Percentiles rank a stretch among this genome's conserved stretches.
These are phyloP conservation scores for Pantherophis vulpinus DNA, from an alignment of 2,797 vertebrate genomes.

Conservation along the genomic window DNA sequence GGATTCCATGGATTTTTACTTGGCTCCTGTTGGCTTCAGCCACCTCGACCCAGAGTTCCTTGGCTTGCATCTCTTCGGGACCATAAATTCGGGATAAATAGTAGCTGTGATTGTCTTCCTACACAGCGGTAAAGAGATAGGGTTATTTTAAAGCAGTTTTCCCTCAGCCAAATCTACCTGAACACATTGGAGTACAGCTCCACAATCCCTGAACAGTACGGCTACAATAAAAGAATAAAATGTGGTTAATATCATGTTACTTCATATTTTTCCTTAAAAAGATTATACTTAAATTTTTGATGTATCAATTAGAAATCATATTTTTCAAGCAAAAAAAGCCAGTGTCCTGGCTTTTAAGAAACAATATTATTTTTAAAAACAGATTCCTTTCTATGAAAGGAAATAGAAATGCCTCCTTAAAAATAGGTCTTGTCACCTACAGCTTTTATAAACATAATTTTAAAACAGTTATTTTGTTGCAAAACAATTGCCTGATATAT, in stretches of 20 bases:
- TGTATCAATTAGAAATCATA: neutral
- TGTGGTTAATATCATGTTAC: neutral
- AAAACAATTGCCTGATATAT: neutral
- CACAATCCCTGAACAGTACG: neutral
- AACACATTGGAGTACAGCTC: neutral
- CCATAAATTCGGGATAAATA: slow-evolving; percentile 82
- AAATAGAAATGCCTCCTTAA: neutral
- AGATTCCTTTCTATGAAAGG: neutral
- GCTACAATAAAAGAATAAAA: neutral
- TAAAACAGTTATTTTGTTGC: neutral
- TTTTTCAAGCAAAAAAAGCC: neutral
- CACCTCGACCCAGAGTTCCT: slow-evolving; percentile 84
- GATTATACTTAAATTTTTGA: neutral
- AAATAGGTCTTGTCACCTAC: neutral
- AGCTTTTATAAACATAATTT: neutral
- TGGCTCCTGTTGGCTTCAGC: slow-evolving; percentile 73
- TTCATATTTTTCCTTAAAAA: neutral
- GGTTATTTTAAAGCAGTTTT: neutral
- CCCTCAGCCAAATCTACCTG: neutral
- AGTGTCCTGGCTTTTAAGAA: neutral
- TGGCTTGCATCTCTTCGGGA: slow-evolving; percentile 68
- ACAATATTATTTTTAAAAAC: neutral
- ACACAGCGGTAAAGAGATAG: slow-evolving; percentile 27
- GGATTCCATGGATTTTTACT: slow-evolving; percentile 83
- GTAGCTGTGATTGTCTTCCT: slow-evolving; percentile 87